phyloP scores from a whole-genome alignment of 2,113 vertebrate genomes.

The Sphyrna mokarran region DNA sequence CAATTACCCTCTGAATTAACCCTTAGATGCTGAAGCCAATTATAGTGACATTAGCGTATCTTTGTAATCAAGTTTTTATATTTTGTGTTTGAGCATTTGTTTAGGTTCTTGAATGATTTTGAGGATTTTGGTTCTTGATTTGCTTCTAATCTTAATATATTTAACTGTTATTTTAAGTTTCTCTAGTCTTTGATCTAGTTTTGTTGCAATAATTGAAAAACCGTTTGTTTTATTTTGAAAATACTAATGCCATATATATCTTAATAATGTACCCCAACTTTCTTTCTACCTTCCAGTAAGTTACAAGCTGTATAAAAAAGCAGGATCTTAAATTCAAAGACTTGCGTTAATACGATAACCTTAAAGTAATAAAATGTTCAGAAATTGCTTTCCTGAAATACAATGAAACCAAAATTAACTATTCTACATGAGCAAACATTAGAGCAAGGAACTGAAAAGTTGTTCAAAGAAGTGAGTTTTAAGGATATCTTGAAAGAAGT shows the following conservation, averaged over 20 bases:
- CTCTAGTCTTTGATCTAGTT: background rate
- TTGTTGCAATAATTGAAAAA: background rate
- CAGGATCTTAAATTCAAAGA: background rate
- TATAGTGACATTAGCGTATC: background rate
- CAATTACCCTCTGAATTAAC: background rate
- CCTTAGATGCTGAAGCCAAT: background rate
- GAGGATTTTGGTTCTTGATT: background rate
- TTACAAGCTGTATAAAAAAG: background rate
- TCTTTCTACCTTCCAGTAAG: background rate
- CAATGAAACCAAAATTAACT: background rate
- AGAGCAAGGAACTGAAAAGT: background rate
- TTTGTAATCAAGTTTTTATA: background rate
- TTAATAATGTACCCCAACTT: background rate
- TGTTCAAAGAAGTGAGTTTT: background rate
- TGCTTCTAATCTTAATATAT: background rate
- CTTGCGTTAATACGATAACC: background rate
- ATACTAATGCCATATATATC: background rate
- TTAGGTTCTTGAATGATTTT: background rate
- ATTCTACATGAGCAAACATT: background rate
- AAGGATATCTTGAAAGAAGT: background rate
- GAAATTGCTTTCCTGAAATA: background rate
- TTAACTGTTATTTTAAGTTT: background rate
- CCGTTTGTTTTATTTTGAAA: background rate
- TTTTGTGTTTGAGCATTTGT: background rate
- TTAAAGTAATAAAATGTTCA: background rate